Base-by-base conservation (phyloP, 2,113 vertebrate species). In the Pelodiscus sinensis region DNA sequence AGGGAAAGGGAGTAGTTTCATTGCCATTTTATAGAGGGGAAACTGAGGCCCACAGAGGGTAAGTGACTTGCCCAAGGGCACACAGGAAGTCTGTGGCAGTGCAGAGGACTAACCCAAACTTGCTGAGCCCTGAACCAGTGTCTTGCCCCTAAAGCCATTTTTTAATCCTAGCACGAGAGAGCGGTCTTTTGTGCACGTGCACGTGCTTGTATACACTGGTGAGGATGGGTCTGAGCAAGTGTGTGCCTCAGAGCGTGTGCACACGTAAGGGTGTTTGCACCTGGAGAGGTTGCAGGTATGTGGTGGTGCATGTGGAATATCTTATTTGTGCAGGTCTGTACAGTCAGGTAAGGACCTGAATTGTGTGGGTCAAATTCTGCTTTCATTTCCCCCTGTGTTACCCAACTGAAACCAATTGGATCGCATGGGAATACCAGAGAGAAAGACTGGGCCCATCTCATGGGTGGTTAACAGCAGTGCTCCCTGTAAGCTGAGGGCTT, bases 401-500 rank as follows among this genome's bases (percentile, higher is more conserved):
- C 19, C 2, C 31, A 24, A 5, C 29, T 56, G 19, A 52, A 77
- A 85, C 2, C 1, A 16, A 73, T 79, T 18, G 1, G 24, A 60
- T 88, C 89, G 38, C 90, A 86, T 52, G 22, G 85, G 55, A 57
- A 52, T 82, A 79, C 58, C 82, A 77, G 51, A 35, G 31, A 68
- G 65, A 24, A 80, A 50, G 86, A n/a, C 8, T 31, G 38, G 18
- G n/a, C 65, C n/a, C 65, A 71, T 21, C 8, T n/a, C 65, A 68
- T n/a, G 65, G n/a, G 18, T 71, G n/a, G 18, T 19, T 35, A 68
- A 71, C n/a, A 71, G 44, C 44, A 44, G 44, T 44, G 44, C 44
- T 44, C 44, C 44, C 44, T 44, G 44, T 44, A 44, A 44, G 44
- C 44, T 44, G 44, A 44, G 44, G 44, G 44, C 44, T 44, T 44